These are phyloP conservation scores for Smittia aterrima DNA, from an alignment of 2,888 invertebrate species.

Conservation along the genomic window DNA sequence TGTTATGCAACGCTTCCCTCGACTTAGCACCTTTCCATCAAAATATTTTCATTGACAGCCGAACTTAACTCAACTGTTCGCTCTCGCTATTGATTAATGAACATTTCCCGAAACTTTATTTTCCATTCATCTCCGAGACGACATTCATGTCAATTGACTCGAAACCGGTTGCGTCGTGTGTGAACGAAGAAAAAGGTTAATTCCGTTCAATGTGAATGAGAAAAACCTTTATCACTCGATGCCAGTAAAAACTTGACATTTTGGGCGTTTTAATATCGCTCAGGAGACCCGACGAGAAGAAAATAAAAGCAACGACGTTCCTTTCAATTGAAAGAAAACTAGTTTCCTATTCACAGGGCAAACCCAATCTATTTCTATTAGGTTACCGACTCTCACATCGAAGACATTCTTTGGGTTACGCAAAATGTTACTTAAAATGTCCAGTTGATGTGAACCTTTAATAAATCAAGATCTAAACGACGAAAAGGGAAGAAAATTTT, in stretches of 20 bases:
- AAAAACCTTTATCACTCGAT: constrained; percentile 39
- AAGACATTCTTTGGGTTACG: neutral
- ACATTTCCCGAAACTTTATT: too few species aligned
- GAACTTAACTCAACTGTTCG: too few species aligned
- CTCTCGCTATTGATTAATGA: too few species aligned
- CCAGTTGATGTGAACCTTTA: constrained; percentile 39
- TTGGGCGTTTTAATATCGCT: constrained; percentile 39
- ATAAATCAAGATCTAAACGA: constrained; percentile 40
- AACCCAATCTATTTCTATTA: constrained; percentile 32
- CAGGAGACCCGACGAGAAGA: constrained; percentile 12
- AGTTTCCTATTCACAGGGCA: constrained; percentile 33
- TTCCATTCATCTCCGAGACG: too few species aligned
- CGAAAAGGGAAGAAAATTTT: constrained; percentile 9
- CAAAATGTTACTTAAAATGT: constrained; percentile 33
- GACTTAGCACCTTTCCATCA: too few species aligned
- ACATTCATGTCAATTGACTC: too few species aligned
- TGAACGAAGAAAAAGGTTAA: constrained; percentile 21
- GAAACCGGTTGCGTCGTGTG: neutral
- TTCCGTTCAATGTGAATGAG: constrained; percentile 22
- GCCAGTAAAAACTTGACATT: constrained; percentile 37
- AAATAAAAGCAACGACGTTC: neutral
- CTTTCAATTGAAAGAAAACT: constrained; percentile 16
- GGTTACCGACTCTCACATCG: neutral
- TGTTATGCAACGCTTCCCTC: too few species aligned
- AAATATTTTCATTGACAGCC: too few species aligned